Conservation (phyloP, 1,140 invertebrate species). For the Caligus rogercresseyi region DNA sequence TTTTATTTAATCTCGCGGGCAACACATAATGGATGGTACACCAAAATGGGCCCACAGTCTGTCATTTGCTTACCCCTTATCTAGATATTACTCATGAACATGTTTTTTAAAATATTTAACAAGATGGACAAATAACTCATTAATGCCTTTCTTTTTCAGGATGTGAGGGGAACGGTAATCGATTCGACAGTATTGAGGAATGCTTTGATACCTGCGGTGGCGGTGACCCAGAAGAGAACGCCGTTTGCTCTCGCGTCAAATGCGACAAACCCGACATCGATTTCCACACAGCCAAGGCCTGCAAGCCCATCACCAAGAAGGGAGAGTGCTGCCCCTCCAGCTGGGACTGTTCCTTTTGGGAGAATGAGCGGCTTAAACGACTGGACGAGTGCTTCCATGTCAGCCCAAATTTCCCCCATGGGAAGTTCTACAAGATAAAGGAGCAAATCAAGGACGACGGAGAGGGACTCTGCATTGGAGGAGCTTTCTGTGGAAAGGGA, state of each 20-base stretch:
- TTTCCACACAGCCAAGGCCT: constrained; percentile 16
- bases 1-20: too few species aligned
- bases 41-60: too few species aligned
- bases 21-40: too few species aligned
- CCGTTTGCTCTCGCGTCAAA: constrained; percentile 3
- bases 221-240: neutral
- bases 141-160: too few species aligned
- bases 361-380: neutral
- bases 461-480: neutral
- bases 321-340: constrained; percentile 19
- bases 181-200: constrained; percentile 59
- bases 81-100: too few species aligned
- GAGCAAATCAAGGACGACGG: neutral
- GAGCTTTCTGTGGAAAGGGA: neutral
- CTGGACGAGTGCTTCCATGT: constrained; percentile 6
- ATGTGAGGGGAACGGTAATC: constrained; percentile 52
- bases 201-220: constrained; percentile 55
- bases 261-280: constrained; percentile 4
- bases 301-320: constrained; percentile 7
- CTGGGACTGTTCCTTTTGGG: constrained; percentile 19
- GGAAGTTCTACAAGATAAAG: constrained; percentile 1
- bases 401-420: neutral
- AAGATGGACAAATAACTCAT: too few species aligned
- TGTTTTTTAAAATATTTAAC: too few species aligned
- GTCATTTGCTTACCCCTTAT: too few species aligned